A percentile compares a stretch with the other conserved stretches of the same genome.
These are phyloP conservation scores for Drosophila differens DNA, from an alignment of 2,888 invertebrate species.

Conservation along the genomic window DNA sequence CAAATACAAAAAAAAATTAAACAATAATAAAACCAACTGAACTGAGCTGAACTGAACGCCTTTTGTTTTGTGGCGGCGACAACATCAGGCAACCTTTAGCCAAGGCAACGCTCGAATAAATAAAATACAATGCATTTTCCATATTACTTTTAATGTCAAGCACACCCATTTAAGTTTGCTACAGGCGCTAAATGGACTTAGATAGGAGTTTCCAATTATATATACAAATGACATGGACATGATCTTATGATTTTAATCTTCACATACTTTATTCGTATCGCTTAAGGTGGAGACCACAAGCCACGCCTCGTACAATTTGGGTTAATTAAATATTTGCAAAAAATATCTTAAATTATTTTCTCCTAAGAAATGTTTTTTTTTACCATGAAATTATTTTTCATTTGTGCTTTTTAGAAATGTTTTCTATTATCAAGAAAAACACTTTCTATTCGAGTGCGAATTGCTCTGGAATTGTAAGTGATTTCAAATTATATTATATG, in stretches of 20 bases:
- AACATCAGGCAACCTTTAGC: constrained; percentile 65
- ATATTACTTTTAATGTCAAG: constrained; percentile 59
- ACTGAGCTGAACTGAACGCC: constrained; percentile 35
- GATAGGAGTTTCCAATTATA: neutral
- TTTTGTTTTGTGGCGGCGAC: constrained; percentile 48
- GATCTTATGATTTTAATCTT: neutral
- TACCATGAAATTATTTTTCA: neutral
- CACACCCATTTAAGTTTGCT: constrained; percentile 27
- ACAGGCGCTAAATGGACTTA: constrained; percentile 8
- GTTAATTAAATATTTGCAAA: neutral
- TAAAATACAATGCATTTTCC: constrained; percentile 53
- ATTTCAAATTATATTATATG: neutral
- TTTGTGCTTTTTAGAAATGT: neutral
- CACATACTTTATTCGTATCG: neutral
- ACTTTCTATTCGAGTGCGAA: neutral
- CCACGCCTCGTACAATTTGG: neutral
- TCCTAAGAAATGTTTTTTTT: neutral
- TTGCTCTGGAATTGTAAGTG: neutral
- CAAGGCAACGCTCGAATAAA: constrained; percentile 61
- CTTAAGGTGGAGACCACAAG: neutral
- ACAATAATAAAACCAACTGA: constrained; percentile 31
- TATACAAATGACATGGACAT: neutral
- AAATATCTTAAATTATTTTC: neutral
- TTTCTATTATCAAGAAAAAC: neutral
- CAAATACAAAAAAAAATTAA: constrained; percentile 30